phyloP scores from a whole-genome alignment of 2,797 vertebrate species.

The Mallotus villosus region DNA sequence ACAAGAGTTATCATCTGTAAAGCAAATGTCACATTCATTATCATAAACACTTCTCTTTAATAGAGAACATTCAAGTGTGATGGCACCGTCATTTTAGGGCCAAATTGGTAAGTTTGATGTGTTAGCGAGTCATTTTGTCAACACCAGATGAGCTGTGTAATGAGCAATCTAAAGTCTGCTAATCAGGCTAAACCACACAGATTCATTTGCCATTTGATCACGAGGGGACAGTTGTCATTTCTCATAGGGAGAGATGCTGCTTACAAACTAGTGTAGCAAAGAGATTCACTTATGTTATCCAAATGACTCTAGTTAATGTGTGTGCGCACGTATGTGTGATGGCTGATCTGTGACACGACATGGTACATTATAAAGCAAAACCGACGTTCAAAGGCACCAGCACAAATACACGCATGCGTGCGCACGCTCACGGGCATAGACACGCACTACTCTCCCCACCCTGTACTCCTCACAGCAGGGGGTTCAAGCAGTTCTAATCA shows the following conservation, averaged over 20 bases:
- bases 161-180: background rate
- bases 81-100: background rate
- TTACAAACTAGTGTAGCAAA: background rate
- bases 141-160: background rate
- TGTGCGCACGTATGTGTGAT: background rate
- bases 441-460: no score
- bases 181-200: background rate
- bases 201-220: background rate
- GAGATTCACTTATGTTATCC: background rate
- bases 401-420: background rate
- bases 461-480: background rate
- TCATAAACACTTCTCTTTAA: constrained; percentile 8
- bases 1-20: constrained; percentile 32
- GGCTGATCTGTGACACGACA: background rate
- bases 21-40: constrained; percentile 36
- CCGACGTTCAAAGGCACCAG: background rate
- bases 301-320: background rate
- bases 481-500: background rate
- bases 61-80: background rate
- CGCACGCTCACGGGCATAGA: constrained; percentile 1
- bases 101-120: constrained; percentile 16
- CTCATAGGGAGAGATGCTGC: background rate
- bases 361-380: background rate
- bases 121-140: constrained; percentile 6
- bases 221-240: background rate